These are phyloP conservation scores for Coelopa pilipes DNA, from an alignment of 2,888 invertebrate genomes.

Conservation along the genomic window DNA sequence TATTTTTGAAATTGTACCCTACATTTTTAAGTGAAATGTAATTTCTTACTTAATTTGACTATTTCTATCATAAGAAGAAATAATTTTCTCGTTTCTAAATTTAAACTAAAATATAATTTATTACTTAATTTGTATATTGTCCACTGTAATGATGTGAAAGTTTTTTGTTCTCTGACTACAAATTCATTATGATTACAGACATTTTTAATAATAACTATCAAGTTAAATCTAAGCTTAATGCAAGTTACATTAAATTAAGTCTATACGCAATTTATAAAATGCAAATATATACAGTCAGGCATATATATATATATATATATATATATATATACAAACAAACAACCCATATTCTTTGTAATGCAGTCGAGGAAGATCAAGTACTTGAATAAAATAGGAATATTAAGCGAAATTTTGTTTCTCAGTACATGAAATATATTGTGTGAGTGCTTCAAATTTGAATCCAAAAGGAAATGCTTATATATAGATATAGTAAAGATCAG, in stretches of 20 bases:
- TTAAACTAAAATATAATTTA: not conserved
- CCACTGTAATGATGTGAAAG: too few species aligned
- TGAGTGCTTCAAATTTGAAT: constrained; percentile 19
- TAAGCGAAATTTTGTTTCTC: not conserved
- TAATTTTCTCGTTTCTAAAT: not conserved
- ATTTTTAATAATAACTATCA: not conserved
- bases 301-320: constrained; percentile 3
- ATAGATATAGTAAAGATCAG: not conserved
- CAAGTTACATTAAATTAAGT: not conserved
- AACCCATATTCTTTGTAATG: not conserved
- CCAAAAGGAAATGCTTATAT: not conserved
- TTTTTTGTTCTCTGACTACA: not conserved
- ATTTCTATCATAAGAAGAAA: not conserved
- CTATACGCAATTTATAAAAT: not conserved
- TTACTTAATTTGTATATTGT: constrained; percentile 3
- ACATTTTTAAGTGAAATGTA: too few species aligned
- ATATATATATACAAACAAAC: constrained; percentile 2
- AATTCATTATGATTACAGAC: not conserved
- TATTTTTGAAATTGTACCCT: too few species aligned
- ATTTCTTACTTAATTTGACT: not conserved
- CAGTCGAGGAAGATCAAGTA: not conserved
- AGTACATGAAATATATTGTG: constrained; percentile 7
- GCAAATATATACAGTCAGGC: constrained; percentile 4
- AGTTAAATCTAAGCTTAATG: constrained; percentile 5
- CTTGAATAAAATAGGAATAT: not conserved